These are phyloP conservation scores for Micropterix aruncella DNA, from an alignment of 2,888 invertebrate species.

Conservation along the genomic window DNA sequence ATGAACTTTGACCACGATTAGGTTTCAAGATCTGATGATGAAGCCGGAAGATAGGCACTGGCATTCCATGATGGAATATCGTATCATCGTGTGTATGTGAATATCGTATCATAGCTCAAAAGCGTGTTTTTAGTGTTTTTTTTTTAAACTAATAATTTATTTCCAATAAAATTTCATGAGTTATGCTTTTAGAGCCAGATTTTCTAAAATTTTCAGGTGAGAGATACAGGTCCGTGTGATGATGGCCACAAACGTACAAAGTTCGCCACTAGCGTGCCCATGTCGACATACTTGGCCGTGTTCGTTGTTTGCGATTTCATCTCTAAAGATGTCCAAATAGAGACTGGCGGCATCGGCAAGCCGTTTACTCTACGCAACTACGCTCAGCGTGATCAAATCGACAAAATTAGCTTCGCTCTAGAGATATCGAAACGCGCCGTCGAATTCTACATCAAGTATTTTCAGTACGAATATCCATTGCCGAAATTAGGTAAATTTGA, in stretches of 20 bases:
- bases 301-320: slow-evolving; percentile 87
- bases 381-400: slow-evolving; percentile 55
- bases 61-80: too few relatives aligned
- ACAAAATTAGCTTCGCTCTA: slow-evolving; percentile 64
- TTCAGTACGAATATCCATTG: slow-evolving; percentile 70
- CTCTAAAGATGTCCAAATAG: slow-evolving; percentile 30
- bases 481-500: slow-evolving; percentile 69
- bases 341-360: slow-evolving; percentile 34
- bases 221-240: too few relatives aligned
- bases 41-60: too few relatives aligned
- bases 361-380: slow-evolving; percentile 58
- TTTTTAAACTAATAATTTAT: too few relatives aligned
- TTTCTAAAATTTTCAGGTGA: too few relatives aligned
- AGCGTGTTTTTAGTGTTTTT: too few relatives aligned
- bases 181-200: too few relatives aligned
- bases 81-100: too few relatives aligned
- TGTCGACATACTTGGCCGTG: slow-evolving; percentile 92
- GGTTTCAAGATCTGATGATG: too few relatives aligned
- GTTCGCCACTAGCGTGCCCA: slow-evolving; percentile 71
- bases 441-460: slow-evolving; percentile 75
- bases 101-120: too few relatives aligned
- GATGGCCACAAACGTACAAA: slow-evolving; percentile 46
- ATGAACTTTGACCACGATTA: too few relatives aligned
- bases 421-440: slow-evolving; percentile 58
- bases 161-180: too few relatives aligned